Base-by-base conservation (phyloP, 2,113 vertebrate genomes). In the Lamprologus tigripictilis region DNA sequence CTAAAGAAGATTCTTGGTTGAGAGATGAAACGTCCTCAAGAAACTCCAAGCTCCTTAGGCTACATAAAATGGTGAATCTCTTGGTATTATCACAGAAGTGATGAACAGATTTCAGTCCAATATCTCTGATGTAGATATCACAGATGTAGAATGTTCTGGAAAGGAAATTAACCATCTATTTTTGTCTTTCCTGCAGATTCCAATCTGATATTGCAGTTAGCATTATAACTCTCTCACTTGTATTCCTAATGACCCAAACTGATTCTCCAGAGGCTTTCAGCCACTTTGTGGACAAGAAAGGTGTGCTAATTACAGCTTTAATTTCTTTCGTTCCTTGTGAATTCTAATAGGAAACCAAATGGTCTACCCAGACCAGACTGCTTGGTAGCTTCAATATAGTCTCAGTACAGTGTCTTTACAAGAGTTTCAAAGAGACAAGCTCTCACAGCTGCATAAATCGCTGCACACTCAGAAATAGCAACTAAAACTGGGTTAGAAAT, bases 211-310 rank as follows among this genome's bases (percentile, higher is more conserved):
- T 86, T 80, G 73, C 45, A 8, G n/a, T 12, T 5, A 57, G 85
- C 73, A 9, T 57, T 31, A 68, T 82, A 80, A 33, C 54, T 14
- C 66, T 84, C 55, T 51, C 86, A 54, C 42, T 83, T 8, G 2
- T 87, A 76, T 81, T 85, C 82, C 61, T 63, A 87, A 89, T 81
- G 17, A 81, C 85, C 79, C 85, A 71, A 88, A 92, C 82, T 47
- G 80, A 28, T 58, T 81, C 82, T 80, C 82, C 66, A 80, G 86
- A 66, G 3, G 54, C 83, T 81, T 45, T 31, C 80, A 83, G 63
- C 7, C 63, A 68, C 0, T 0, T 68, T 68, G 11, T 1, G 7
- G 33, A 21, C 19, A 37, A 37, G 63, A 40, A 40, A 40, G 23
- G 8, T 73, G 11, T 26, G 16, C 55, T 49, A 51, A 49, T 14